A percentile compares a stretch with the other conserved stretches of the same genome.
Evolutionary conservation across 2,113 vertebrate species (phyloP).

Genomic region (Mesembrinibis cayennensis): DNA sequence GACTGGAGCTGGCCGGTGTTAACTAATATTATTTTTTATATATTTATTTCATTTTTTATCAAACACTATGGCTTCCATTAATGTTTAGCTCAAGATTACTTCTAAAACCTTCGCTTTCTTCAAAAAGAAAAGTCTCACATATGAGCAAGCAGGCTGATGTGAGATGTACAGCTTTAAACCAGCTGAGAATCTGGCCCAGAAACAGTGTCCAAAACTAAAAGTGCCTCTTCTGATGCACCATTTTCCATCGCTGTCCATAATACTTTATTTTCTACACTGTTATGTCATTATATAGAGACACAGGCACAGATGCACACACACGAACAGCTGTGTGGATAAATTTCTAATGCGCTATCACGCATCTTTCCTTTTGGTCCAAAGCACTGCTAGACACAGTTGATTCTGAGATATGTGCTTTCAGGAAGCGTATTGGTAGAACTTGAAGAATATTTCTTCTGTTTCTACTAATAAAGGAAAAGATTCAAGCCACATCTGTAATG

Average conservation of each 20-base stretch:
- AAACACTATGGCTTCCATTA: background rate
- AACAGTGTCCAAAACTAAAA: background rate
- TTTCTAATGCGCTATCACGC: background rate
- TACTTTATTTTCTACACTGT: background rate
- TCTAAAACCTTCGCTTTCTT: background rate
- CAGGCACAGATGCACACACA: background rate
- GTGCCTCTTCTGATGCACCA: background rate
- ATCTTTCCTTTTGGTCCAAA: background rate
- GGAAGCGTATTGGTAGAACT: background rate
- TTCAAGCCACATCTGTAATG: constrained; percentile 67
- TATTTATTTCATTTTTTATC: background rate
- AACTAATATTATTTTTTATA: background rate
- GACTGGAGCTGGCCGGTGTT: background rate
- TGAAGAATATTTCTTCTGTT: constrained; percentile 33
- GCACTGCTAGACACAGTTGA: background rate
- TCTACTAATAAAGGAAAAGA: constrained; percentile 46
- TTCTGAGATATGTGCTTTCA: background rate
- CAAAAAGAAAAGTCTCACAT: background rate
- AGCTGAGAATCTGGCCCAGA: background rate
- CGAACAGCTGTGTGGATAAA: background rate
- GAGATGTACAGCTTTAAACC: background rate
- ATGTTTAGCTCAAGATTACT: background rate
- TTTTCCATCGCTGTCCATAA: background rate
- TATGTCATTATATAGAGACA: background rate
- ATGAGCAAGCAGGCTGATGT: background rate